Base-by-base conservation (phyloP, 2,797 vertebrate species). In the Etheostoma perlongum region DNA sequence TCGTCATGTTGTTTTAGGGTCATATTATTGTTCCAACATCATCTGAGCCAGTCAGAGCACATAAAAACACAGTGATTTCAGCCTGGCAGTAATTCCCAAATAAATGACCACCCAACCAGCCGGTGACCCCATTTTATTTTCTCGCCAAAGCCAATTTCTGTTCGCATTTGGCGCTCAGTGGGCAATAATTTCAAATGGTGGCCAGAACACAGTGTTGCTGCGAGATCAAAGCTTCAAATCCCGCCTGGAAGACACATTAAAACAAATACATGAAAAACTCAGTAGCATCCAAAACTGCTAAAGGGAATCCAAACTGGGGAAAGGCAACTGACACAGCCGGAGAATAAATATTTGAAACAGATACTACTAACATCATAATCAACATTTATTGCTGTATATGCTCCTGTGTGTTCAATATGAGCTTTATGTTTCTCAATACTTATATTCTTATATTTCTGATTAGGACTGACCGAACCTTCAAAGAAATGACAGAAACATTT, bases 201-300 rank as follows among this genome's bases (percentile, higher is more conserved):
- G 74, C 81, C 85, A 74, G 62, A 77, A 74, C 60, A 0, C 69
- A 47, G 66, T 49, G 55, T 65, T 77, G 66, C 81, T 65, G 67
- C 57, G 42, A 66, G 75, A 88, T 87, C 84, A 90, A 82, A 72
- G 85, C 77, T 52, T 51, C 48, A 47, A 68, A 74, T 83, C 78
- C 62, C 47, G 69, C 54, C 85, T 72, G 81, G 82, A 81, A 71
- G 75, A 70, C 65, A 76, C 70, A 74, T 83, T 64, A 82, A 82
- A 85, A 85, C 61, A 51, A 73, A 80, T 42, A 62, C 78, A 78
- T 67, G 76, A 82, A 74, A 83, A 61, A 8, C n/a, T 64, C 27
- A 62, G 61, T 69, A 44, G 71, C 70, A 15, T 51, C 58, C 73
- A 67, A 48, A 72, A 65, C 72, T 42, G 70, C 67, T 40, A 13